phyloP scores from a whole-genome alignment of 2,888 invertebrate genomes.

The Dysmachus trigonus region DNA sequence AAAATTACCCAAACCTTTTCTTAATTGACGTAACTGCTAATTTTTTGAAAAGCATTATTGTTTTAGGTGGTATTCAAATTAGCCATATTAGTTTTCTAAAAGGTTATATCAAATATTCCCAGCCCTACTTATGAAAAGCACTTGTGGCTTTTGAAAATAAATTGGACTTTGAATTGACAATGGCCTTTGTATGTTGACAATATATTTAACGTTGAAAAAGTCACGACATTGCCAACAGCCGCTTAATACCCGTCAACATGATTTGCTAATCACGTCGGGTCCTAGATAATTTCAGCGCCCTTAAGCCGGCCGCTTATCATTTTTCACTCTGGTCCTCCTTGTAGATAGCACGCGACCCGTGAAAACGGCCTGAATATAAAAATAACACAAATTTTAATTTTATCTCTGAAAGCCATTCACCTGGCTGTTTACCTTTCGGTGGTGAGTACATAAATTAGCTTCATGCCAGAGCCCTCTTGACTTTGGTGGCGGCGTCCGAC shows the following conservation, averaged over 20 bases:
- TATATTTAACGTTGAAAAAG: neutral
- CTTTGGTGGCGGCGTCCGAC: neutral
- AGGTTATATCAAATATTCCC: neutral
- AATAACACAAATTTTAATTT: conserved; percentile 42
- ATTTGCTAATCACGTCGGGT: neutral
- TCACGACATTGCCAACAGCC: neutral
- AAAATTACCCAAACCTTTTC: too few species aligned
- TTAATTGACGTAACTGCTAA: too few species aligned
- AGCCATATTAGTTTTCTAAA: neutral
- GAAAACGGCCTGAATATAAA: conserved; percentile 18
- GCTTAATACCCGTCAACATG: neutral
- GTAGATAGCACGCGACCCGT: neutral
- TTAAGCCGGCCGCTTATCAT: conserved; percentile 6
- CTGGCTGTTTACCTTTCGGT: conserved; percentile 38
- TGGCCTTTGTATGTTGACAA: neutral
- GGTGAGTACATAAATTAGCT: conserved; percentile 42
- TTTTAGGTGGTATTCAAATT: neutral
- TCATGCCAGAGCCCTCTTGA: conserved; percentile 15
- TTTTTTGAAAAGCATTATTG: too few species aligned
- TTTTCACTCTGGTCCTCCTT: neutral
- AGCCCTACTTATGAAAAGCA: neutral
- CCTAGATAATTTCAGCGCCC: neutral
- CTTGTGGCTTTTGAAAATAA: neutral
- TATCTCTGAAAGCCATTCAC: conserved; percentile 39
- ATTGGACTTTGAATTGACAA: neutral